phyloP scores from a whole-genome alignment of 2,888 invertebrate genomes.

The Agriopis marginaria region DNA sequence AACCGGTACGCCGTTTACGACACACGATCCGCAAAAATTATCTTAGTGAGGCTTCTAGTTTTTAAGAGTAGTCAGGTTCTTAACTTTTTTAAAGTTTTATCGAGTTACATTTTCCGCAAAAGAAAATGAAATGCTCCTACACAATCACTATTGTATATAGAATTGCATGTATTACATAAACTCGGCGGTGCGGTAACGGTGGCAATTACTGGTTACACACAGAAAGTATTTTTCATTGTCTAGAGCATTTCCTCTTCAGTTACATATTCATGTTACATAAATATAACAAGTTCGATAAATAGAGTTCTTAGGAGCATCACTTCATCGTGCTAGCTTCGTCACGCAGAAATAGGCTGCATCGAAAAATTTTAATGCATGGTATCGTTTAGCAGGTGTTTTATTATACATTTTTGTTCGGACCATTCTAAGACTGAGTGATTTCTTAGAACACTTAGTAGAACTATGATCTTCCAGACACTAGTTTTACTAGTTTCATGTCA shows the following conservation, averaged over 20 bases:
- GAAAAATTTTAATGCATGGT: conserved; percentile 4
- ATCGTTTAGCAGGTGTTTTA: conserved; percentile 2
- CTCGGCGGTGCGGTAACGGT: conserved; percentile 57
- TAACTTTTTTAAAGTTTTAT: not conserved
- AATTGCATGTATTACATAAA: conserved; percentile 66
- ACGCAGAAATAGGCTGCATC: conserved; percentile 20
- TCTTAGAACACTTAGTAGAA: not conserved
- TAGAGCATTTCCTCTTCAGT: conserved; percentile 79
- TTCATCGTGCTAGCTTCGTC: conserved; percentile 28
- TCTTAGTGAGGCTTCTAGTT: too few relatives aligned
- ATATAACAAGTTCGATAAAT: conserved; percentile 41
- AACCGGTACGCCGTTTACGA: too few relatives aligned
- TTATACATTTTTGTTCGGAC: not conserved
- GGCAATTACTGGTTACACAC: conserved; percentile 60
- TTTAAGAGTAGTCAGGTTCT: too few relatives aligned
- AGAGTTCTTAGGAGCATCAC: conserved; percentile 22
- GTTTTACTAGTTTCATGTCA: not conserved
- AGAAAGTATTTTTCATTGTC: conserved; percentile 80
- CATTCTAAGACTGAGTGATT: not conserved
- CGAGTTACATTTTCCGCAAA: conserved; percentile 7
- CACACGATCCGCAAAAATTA: too few relatives aligned
- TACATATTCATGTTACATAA: conserved; percentile 69
- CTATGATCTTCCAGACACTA: not conserved
- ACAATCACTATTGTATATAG: conserved; percentile 21
- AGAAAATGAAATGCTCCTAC: conserved; percentile 12